Conservation (phyloP, 2,113 vertebrate species). For the Bubo blakistoni region DNA sequence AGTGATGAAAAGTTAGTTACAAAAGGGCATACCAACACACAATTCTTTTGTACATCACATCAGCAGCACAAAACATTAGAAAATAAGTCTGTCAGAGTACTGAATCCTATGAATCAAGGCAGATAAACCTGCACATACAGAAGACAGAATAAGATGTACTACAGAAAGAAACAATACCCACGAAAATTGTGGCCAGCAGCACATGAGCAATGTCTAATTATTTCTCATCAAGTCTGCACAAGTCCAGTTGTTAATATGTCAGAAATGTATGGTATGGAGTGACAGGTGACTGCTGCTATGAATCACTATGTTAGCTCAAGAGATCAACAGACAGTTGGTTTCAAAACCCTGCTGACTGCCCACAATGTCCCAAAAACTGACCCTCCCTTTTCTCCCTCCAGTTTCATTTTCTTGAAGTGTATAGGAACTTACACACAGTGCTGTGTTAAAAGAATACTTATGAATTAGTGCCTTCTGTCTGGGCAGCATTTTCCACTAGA, state of each 20-base stretch:
- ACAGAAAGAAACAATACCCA: background rate
- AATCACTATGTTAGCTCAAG: background rate
- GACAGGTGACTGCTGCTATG: background rate
- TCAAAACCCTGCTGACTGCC: background rate
- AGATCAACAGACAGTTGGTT: background rate
- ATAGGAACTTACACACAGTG: background rate
- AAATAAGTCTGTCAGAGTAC: background rate
- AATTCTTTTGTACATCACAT: background rate
- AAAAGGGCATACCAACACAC: rapidly evolving
- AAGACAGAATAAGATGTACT: background rate
- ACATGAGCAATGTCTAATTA: background rate
- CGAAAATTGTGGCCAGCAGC: background rate
- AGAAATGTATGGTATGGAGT: background rate
- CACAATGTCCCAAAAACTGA: background rate
- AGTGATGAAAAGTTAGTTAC: background rate
- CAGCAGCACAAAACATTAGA: background rate
- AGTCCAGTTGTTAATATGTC: background rate
- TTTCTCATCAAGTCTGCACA: background rate
- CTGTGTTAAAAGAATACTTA: background rate
- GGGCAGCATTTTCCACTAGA: background rate
- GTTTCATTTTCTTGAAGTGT: background rate
- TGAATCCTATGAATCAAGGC: background rate
- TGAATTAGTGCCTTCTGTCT: background rate
- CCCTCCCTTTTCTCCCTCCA: background rate
- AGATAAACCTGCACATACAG: background rate